phyloP scores from a whole-genome alignment of 1,140 invertebrate species.

The Trichoplusia ni region DNA sequence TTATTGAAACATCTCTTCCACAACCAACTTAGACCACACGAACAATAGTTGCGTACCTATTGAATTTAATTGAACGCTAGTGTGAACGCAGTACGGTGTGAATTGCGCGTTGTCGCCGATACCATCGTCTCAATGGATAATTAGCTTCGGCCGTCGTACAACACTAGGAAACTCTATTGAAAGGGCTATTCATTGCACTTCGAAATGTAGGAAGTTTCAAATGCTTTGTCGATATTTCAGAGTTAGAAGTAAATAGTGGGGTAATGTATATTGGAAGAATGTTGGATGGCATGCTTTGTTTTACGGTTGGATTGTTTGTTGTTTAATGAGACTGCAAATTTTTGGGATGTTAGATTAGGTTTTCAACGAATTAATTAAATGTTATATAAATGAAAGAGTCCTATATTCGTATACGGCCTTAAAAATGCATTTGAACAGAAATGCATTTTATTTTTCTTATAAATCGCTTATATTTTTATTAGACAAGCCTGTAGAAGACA shows the following conservation, averaged over 20 bases:
- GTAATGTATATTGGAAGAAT: background rate
- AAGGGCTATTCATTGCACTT: constrained; percentile 2
- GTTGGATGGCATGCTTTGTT: too few species aligned
- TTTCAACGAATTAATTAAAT: too few species aligned
- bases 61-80: constrained; percentile 29
- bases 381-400: too few species aligned
- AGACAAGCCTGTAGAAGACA: too few species aligned
- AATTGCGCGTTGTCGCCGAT: constrained; percentile 26
- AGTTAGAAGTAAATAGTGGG: background rate
- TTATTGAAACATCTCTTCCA: background rate
- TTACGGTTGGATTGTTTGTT: too few species aligned
- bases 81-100: constrained; percentile 29
- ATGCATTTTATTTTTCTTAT: too few species aligned
- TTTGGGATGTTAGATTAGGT: too few species aligned
- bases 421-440: too few species aligned
- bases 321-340: too few species aligned
- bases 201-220: constrained; percentile 19
- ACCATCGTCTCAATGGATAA: constrained; percentile 27
- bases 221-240: background rate
- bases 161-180: constrained; percentile 14
- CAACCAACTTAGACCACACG: constrained; percentile 6
- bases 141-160: constrained; percentile 20
- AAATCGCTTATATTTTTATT: too few species aligned
- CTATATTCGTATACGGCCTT: too few species aligned
- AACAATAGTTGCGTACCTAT: constrained; percentile 22